These are phyloP conservation scores for Manis javanica DNA, from an alignment of 2,797 vertebrate genomes.

Conservation along the genomic window DNA sequence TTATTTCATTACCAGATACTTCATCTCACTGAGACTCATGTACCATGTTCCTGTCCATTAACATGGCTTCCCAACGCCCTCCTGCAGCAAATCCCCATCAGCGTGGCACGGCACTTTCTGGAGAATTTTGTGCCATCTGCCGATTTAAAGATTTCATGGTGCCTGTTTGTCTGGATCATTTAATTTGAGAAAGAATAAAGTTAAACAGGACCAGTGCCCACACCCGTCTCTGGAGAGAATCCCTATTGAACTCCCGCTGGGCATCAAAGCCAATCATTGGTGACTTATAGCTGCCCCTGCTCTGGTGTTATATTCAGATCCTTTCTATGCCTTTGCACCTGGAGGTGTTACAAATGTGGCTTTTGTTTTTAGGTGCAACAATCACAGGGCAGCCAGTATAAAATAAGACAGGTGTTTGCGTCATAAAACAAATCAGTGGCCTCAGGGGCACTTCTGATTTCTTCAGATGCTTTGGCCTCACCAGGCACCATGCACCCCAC, in stretches of 20 bases:
- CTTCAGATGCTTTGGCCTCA: background rate
- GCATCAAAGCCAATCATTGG: constrained; percentile 37
- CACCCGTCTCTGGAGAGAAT: background rate
- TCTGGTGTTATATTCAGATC: constrained; percentile 32
- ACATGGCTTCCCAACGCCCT: background rate
- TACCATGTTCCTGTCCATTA: background rate
- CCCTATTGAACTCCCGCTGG: background rate
- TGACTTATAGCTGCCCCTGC: constrained; percentile 36
- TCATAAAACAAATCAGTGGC: constrained; percentile 57
- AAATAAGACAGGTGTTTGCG: constrained; percentile 74
- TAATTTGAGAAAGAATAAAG: background rate
- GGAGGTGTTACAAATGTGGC: constrained; percentile 60
- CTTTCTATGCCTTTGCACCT: constrained; percentile 24
- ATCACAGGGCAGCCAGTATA: constrained; percentile 39
- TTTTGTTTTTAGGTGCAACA: constrained; percentile 63
- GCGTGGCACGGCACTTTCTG: background rate
- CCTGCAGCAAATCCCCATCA: background rate
- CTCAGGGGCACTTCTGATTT: constrained; percentile 19
- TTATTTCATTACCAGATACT: background rate
- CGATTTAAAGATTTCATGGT: constrained; percentile 49
- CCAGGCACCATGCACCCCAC: background rate
- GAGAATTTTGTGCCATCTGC: constrained; percentile 38
- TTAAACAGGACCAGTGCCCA: constrained; percentile 46
- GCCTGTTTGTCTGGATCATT: constrained; percentile 44
- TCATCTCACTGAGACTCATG: background rate